Base-by-base conservation (phyloP, 2,888 invertebrate genomes). In the Andrena bucephala region DNA sequence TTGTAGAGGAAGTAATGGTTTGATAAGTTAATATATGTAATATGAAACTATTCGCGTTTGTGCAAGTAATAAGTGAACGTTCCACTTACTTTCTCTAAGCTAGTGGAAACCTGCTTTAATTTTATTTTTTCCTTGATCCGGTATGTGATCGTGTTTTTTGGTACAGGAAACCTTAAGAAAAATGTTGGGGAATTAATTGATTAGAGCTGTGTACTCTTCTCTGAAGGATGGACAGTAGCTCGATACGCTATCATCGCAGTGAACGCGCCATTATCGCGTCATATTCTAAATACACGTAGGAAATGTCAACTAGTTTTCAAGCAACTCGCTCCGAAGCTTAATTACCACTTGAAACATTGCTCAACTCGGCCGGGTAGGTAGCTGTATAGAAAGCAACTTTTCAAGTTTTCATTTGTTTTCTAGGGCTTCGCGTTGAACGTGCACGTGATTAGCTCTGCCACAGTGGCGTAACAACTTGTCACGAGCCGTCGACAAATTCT, bases 301-400 rank as follows among this genome's bases (percentile, higher is more conserved):
- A 81, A 81, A 74, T 81, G 81, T 74, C 82, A 82, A 75, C 75
- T 66, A 67, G 81, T 75, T 81, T 74, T 81, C 81, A 69, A 80
- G 29, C 67, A 24, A 69, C 36, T 52, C 27, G 27, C 10, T 36
- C 16, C 27, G n/a, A 20, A 31, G 75, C 42, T 82, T 82, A 81
- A 82, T 82, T 82, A 75, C 52, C 57, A n/a, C 8, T 31, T 81
- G 74, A 50, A 73, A 81, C 73, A 59, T 69, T 81, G 81, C 50
- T 52, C 59, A 2, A 59, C 81, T 13, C 81, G 74, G 54, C 50
- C 74, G 59, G 48, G 60, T 72, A 42, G 74, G 66, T 69, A 66
- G 60, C 62, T 20, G 50, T 16, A 33, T 66, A 29, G 66, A 65
- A 67, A 75, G 42, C 60, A 74, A 48, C 60, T 42, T 65, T 74